Base-by-base conservation (phyloP, 2,113 vertebrate genomes). In the Cyphotilapia sp. region DNA sequence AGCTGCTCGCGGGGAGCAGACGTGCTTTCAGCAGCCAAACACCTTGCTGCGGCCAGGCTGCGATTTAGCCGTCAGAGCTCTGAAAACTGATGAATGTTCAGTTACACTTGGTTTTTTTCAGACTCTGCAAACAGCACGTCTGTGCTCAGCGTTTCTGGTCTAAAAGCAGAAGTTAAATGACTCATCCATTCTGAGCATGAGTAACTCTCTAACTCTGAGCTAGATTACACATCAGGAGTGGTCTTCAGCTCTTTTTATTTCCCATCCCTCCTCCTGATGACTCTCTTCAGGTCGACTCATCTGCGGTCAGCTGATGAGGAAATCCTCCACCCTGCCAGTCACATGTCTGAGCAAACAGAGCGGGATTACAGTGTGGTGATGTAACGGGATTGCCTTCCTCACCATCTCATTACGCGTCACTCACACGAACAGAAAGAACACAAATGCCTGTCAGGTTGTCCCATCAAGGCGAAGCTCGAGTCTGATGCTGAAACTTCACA, bases 321-420 rank as follows among this genome's bases (percentile, higher is more conserved):
- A 45, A 59, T 31, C 69, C 13, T 19, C 35, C 49, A 80, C 45
- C 42, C 40, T 31, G 38, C 24, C 54, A 33, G 80, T 93, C 93
- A 95, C 90, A 84, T 91, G 91, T 90, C 54, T 86, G 47, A 89
- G 90, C 59, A 88, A 90, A 92, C 57, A 63, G 87, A 78, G 45
- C 35, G 57, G 82, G 86, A 87, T 94, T 91, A 94, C 80, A 6
- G 71, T 69, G 31, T 7, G 9, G 63, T 95, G 93, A 94, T 85
- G 92, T 92, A 95, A 96, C 89, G 87, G 91, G 92, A 94, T 85
- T 80, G 63, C 81, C 82, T 83, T 82, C 76, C 76, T 85, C 84
- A 87, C 51, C 16, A 16, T 9, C 29, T 82, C 92, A 92, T 92
- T 90, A 94, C 53, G 19, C 2, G 12, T 38, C 42, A 57, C 74